Conservation (phyloP, 2,888 invertebrate species). For the Zonitis immaculata region DNA sequence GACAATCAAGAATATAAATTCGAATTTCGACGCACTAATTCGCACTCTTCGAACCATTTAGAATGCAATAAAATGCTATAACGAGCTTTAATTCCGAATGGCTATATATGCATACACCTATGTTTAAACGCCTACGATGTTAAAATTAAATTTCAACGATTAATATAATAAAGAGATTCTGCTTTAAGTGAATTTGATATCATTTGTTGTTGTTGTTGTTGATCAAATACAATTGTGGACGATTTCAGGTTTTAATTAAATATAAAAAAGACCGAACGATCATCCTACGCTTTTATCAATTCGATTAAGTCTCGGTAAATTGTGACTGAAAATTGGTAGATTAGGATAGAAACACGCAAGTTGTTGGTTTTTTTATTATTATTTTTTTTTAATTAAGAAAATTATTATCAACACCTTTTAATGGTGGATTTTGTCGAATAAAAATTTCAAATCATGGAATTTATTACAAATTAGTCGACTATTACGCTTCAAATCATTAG, state of each 20-base stretch:
- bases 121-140: conserved; percentile 32
- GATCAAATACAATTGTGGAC: not conserved
- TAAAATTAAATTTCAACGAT: conserved; percentile 15
- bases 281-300: conserved; percentile 11
- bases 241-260: conserved; percentile 15
- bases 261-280: conserved; percentile 10
- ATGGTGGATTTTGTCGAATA: too few relatives aligned
- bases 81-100: too few relatives aligned
- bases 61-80: conserved; percentile 28
- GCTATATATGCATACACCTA: too few relatives aligned
- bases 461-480: conserved; percentile 22
- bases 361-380: too few relatives aligned
- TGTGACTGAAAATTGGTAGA: conserved; percentile 11
- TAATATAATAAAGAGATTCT: not conserved
- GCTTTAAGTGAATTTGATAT: not conserved
- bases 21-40: conserved; percentile 18
- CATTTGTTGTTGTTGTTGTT: not conserved
- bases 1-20: conserved; percentile 16
- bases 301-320: conserved; percentile 12
- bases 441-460: conserved; percentile 12
- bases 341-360: conserved; percentile 16
- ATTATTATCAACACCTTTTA: conserved; percentile 12
- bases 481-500: too few relatives aligned
- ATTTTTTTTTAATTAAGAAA: conserved; percentile 17
- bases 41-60: conserved; percentile 25